Evolutionary conservation across 2,888 invertebrate species (phyloP).

Genomic region (Dynastes hyllus): DNA sequence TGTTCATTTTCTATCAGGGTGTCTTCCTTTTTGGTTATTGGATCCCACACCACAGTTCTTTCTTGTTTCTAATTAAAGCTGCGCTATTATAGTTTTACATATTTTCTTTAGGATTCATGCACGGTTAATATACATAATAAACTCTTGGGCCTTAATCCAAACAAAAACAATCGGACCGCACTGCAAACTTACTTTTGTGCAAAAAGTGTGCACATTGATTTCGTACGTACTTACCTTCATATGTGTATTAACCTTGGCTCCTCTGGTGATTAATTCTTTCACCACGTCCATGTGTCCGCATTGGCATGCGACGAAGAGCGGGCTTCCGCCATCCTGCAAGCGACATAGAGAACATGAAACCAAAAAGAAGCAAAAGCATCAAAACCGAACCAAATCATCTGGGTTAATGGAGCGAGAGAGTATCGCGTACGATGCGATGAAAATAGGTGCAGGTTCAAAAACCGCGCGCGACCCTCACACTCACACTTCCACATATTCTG

Average conservation of each 20-base stretch:
- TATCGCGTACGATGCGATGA: conserved; percentile 25
- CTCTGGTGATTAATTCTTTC: conserved; percentile 86
- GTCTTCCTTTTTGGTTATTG: no score
- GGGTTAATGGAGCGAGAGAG: conserved; percentile 55
- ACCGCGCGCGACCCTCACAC: conserved; percentile 42
- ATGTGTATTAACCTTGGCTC: conserved; percentile 85
- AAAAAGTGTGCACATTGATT: neutral
- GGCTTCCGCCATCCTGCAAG: conserved; percentile 93
- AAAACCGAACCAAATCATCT: conserved; percentile 49
- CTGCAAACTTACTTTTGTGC: neutral
- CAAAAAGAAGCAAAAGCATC: conserved; percentile 53
- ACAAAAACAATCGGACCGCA: neutral
- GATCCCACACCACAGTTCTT: no score
- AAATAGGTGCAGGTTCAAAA: conserved; percentile 52
- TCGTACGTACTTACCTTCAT: conserved; percentile 80
- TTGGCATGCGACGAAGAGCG: conserved; percentile 93
- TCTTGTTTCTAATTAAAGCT: no score
- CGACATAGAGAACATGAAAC: conserved; percentile 57
- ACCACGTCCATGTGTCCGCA: conserved; percentile 93
- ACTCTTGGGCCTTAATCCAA: no score
- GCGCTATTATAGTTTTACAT: no score
- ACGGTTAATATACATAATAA: neutral
- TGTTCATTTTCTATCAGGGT: no score
- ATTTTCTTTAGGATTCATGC: no score
- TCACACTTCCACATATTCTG: neutral